Evolutionary conservation across 1,140 invertebrate species (phyloP).

Genomic region (Pachypeltis micranthus): DNA sequence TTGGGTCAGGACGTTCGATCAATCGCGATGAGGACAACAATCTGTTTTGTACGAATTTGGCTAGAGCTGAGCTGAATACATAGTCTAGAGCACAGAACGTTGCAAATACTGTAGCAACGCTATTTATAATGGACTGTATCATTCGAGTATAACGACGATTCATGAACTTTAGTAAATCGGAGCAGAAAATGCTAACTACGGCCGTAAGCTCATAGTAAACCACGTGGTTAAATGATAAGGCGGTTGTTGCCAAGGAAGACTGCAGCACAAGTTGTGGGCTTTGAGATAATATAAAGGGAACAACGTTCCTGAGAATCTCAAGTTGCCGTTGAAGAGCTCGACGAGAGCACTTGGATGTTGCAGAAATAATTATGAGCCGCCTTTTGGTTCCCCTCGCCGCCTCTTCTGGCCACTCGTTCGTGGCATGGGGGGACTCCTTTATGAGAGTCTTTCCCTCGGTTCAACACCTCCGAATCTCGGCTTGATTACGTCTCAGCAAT

Average conservation of each 20-base stretch:
- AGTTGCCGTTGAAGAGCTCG: background rate
- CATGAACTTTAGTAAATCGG: background rate
- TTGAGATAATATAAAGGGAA: background rate
- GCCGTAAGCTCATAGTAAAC: background rate
- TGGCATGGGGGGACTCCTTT: background rate
- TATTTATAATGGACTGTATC: no score
- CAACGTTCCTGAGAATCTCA: background rate
- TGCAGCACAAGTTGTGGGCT: background rate
- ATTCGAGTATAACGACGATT: no score
- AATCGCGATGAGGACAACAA: no score
- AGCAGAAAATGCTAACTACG: background rate
- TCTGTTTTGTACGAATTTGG: no score
- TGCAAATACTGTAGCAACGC: no score
- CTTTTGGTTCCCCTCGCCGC: background rate
- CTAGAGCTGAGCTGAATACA: no score
- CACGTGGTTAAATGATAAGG: background rate
- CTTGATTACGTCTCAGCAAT: conserved; percentile 2
- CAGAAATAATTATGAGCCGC: conserved; percentile 3
- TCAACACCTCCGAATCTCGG: background rate
- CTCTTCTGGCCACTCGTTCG: background rate
- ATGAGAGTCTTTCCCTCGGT: background rate
- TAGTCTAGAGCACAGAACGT: no score
- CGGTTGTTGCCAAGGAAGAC: background rate
- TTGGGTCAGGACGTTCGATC: no score
- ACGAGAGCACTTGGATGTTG: background rate